Evolutionary conservation across 2,888 invertebrate genomes (phyloP).

Genomic region (Psylliodes chrysocephalus): DNA sequence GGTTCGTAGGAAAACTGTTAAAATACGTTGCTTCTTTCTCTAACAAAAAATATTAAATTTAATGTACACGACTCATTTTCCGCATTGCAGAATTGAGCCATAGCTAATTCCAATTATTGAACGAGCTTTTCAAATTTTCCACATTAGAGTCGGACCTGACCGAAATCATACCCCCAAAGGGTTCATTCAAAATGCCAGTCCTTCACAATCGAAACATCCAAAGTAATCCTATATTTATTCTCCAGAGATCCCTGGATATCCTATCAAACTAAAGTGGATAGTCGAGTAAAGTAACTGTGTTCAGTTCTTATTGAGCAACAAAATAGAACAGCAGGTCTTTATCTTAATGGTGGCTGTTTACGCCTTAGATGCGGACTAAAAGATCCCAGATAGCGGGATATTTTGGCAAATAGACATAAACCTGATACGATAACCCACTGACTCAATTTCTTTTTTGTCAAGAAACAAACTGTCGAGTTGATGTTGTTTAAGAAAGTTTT

Average conservation of each 20-base stretch:
- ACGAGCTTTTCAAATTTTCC: too few species aligned
- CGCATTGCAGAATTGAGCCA: too few species aligned
- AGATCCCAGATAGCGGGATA: slow-evolving; percentile 20
- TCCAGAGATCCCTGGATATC: slow-evolving; percentile 13
- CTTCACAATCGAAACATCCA: slow-evolving; percentile 6
- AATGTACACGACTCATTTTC: too few species aligned
- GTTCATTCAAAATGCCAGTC: slow-evolving; percentile 5
- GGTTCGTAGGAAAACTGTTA: too few species aligned
- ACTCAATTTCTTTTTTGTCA: slow-evolving; percentile 19
- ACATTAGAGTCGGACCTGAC: slow-evolving; percentile 13
- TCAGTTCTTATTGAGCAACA: slow-evolving; percentile 22
- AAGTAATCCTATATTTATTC: slow-evolving; percentile 15
- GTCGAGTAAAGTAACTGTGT: slow-evolving; percentile 10
- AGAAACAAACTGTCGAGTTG: slow-evolving; percentile 15
- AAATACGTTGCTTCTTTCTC: too few species aligned
- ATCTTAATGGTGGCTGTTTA: slow-evolving; percentile 24
- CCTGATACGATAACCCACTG: slow-evolving; percentile 13
- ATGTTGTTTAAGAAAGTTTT: slow-evolving; percentile 19
- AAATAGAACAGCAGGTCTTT: slow-evolving; percentile 14
- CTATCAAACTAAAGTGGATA: slow-evolving; percentile 20
- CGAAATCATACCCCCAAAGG: slow-evolving; percentile 1
- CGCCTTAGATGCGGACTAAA: slow-evolving; percentile 23
- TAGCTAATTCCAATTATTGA: slow-evolving; percentile 1
- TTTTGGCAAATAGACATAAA: slow-evolving; percentile 26
- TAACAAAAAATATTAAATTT: too few species aligned